Conservation (phyloP, 2,888 invertebrate genomes). For the Phrixothrix hirtus region DNA sequence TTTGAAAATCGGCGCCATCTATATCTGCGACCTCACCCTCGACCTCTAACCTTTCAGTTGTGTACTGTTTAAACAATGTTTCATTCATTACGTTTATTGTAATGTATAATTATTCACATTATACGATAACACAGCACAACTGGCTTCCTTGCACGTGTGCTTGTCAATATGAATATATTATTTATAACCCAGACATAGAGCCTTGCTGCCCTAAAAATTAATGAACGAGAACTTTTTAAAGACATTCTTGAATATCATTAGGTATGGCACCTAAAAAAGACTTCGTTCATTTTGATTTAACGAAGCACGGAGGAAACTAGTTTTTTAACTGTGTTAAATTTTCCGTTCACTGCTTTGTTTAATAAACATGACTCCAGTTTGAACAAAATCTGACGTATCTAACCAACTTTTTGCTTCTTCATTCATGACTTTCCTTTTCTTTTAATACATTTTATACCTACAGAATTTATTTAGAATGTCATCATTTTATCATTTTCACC, state of each 20-base stretch:
- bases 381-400: no score
- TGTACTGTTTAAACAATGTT: conserved; percentile 26
- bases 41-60: conserved; percentile 36
- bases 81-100: conserved; percentile 31
- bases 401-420: no score
- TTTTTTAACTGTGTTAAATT: not conserved
- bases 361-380: not conserved
- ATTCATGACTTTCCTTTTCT: no score
- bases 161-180: conserved; percentile 31
- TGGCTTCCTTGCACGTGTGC: conserved; percentile 32
- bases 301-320: not conserved
- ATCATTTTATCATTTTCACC: no score
- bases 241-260: not conserved
- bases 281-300: not conserved
- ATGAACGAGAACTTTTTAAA: conserved; percentile 25
- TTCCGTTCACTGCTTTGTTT: not conserved
- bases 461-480: no score
- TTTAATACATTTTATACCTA: no score
- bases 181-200: conserved; percentile 25
- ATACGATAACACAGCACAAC: conserved; percentile 28
- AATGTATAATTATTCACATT: conserved; percentile 30
- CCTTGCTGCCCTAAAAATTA: conserved; percentile 23
- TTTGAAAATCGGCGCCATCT: conserved; percentile 42
- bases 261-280: not conserved
- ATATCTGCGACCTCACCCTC: conserved; percentile 37